Conservation (phyloP, 2,113 vertebrate genomes). For the Asarcornis scutulata region DNA sequence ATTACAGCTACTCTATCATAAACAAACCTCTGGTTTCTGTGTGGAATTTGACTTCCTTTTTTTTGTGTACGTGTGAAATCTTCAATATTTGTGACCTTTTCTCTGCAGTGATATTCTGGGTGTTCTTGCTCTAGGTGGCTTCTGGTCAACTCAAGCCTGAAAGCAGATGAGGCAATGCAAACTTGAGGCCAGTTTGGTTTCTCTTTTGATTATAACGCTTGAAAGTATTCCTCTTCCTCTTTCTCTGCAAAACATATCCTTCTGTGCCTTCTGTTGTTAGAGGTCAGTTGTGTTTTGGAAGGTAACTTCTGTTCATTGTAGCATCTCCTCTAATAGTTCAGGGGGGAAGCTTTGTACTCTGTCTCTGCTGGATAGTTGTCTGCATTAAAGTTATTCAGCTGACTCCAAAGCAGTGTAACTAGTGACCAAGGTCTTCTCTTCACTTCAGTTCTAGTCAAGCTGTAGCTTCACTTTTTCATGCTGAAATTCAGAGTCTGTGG, state of each 20-base stretch:
- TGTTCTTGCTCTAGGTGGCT: neutral
- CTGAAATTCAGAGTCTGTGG: neutral
- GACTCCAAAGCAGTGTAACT: neutral
- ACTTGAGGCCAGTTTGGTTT: neutral
- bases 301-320: neutral
- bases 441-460: neutral
- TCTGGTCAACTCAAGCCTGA: neutral
- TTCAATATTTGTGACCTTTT: neutral
- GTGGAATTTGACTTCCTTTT: neutral
- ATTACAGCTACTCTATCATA: neutral
- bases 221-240: neutral
- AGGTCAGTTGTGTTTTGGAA: neutral
- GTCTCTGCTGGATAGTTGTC: neutral
- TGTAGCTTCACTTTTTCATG: neutral
- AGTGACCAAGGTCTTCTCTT: neutral
- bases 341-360: neutral
- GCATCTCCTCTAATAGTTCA: neutral
- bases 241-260: neutral
- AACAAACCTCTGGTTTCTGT: constrained; percentile 34
- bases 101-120: neutral
- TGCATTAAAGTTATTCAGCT: neutral
- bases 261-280: neutral
- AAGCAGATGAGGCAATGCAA: neutral
- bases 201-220: neutral
- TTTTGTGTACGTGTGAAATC: neutral